Conservation (phyloP, 2,888 invertebrate species). For the Dione vanillae region DNA sequence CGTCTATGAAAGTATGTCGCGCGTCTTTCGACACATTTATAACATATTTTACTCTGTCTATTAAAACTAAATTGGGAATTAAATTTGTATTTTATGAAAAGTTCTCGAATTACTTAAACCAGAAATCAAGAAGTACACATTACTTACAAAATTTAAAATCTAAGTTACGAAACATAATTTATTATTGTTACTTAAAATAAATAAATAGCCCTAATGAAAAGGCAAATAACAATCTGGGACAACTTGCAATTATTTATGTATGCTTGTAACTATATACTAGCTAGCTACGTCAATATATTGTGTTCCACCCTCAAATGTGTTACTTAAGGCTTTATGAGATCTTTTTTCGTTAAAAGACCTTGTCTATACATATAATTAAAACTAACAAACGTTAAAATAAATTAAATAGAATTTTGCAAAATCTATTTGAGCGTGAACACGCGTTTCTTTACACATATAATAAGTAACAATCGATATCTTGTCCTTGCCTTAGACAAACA, state of each 20-base stretch:
- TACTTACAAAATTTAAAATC: conserved; percentile 2
- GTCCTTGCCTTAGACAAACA: background rate
- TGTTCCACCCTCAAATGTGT: conserved; percentile 24
- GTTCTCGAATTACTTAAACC: too few relatives aligned
- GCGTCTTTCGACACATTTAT: background rate
- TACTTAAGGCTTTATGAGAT: conserved; percentile 42
- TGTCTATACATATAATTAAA: conserved; percentile 23
- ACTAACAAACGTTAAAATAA: conserved; percentile 20
- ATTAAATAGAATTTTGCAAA: conserved; percentile 32
- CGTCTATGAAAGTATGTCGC: background rate
- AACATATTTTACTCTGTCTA: too few relatives aligned
- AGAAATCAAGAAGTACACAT: too few relatives aligned
- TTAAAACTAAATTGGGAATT: too few relatives aligned
- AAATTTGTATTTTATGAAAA: too few relatives aligned
- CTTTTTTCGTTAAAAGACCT: conserved; percentile 42
- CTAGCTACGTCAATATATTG: too few relatives aligned
- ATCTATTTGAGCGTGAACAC: conserved; percentile 25
- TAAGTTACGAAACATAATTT: background rate
- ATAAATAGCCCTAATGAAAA: background rate
- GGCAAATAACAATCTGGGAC: conserved; percentile 12
- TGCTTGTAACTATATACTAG: background rate
- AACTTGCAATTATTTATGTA: conserved; percentile 3
- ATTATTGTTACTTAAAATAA: background rate
- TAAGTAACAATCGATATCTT: background rate
- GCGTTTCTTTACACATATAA: conserved; percentile 1